phyloP scores from a whole-genome alignment of 1,140 invertebrate genomes.

The Pseudomyrmex gracilis region DNA sequence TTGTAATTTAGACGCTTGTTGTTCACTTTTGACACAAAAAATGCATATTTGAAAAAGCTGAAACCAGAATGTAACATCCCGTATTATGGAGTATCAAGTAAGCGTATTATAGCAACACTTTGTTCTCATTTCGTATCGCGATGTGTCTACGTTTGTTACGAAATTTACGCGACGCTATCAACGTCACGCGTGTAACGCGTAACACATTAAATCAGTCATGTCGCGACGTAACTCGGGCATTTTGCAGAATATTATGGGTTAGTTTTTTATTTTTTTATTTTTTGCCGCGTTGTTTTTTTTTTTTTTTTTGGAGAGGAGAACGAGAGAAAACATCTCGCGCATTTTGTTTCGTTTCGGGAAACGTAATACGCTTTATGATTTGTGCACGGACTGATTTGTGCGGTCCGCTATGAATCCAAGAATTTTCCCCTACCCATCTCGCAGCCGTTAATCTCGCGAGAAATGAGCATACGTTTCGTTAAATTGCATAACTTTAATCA shows the following conservation, averaged over 20 bases:
- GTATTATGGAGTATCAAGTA: background rate
- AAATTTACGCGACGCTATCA: conserved; percentile 26
- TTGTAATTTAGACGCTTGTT: background rate
- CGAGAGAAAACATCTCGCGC: background rate
- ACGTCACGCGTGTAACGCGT: conserved; percentile 5
- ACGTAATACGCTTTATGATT: conserved; percentile 43
- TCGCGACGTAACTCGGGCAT: conserved; percentile 12
- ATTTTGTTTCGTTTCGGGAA: conserved; percentile 18
- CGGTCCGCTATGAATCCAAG: conserved; percentile 36
- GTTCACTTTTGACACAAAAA: background rate
- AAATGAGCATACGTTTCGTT: conserved; percentile 46
- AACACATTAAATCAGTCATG: conserved; percentile 59
- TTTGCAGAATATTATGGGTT: conserved; percentile 56
- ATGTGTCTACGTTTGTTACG: conserved; percentile 36
- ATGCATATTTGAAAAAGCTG: no score
- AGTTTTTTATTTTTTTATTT: conserved; percentile 34
- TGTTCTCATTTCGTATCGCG: background rate
- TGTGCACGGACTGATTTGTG: conserved; percentile 65
- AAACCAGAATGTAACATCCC: background rate
- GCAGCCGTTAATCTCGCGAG: conserved; percentile 40
- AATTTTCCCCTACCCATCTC: conserved; percentile 11
- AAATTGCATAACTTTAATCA: conserved; percentile 53
- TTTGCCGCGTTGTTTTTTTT: background rate
- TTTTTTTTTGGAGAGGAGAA: no score
- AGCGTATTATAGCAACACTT: background rate